Conservation (phyloP, 1,140 invertebrate species). For the Eriosoma lanigerum region DNA sequence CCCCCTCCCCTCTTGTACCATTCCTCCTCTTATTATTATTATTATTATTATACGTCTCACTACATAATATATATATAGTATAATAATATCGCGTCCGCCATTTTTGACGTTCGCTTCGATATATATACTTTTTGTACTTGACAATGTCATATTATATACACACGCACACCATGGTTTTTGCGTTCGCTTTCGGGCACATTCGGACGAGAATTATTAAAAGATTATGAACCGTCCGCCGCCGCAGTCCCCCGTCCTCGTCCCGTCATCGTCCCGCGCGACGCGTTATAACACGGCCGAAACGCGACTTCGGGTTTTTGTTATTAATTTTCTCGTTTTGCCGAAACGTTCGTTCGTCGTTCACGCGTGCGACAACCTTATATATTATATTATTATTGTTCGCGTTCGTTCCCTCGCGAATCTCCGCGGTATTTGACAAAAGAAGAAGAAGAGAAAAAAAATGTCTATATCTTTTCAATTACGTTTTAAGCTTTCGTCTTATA, state of each 20-base stretch:
- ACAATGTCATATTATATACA: conserved; percentile 28
- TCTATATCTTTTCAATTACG: too few relatives aligned
- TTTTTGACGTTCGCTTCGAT: conserved; percentile 24
- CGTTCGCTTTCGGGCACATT: neutral
- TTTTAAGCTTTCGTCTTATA: too few relatives aligned
- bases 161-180: neutral
- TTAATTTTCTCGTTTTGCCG: conserved; percentile 27
- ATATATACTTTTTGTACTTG: conserved; percentile 17
- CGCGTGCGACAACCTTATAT: neutral
- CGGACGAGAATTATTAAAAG: conserved; percentile 46
- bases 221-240: conserved; percentile 19
- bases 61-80: conserved; percentile 1
- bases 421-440: too few relatives aligned
- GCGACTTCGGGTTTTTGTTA: conserved; percentile 42
- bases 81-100: conserved; percentile 49
- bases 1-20: neutral
- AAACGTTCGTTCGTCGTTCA: neutral
- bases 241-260: neutral
- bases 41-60: neutral
- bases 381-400: too few relatives aligned
- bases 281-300: neutral
- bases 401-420: too few relatives aligned
- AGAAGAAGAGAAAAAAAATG: too few relatives aligned
- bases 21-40: neutral
- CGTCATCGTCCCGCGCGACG: neutral